Conservation (phyloP, 92 coral and sea anemone genomes). For the Epizoanthus fatuus region DNA sequence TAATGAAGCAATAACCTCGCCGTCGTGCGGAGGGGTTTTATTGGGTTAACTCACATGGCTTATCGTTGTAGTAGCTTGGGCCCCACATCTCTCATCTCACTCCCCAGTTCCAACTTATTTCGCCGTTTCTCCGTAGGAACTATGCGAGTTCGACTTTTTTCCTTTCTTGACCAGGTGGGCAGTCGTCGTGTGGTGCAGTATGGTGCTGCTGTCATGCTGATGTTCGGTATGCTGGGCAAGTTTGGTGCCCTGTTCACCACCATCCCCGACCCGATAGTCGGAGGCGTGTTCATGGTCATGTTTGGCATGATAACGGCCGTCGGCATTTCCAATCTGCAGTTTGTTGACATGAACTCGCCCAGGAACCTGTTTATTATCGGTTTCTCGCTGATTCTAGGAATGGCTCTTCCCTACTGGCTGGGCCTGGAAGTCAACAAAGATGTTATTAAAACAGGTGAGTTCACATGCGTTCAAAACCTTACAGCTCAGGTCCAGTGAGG, state of each 20-base stretch:
- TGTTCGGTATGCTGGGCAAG: conserved; percentile 84
- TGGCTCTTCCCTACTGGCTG: conserved; percentile 76
- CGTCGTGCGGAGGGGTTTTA: no score
- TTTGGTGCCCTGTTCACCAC: conserved; percentile 95
- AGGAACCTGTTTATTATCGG: conserved; percentile 91
- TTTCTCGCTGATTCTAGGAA: conserved; percentile 82
- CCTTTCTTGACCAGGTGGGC: conserved; percentile 70
- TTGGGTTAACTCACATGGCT: no score
- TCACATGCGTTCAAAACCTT: neutral
- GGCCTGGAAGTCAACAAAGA: conserved; percentile 19
- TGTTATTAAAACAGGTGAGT: conserved; percentile 59
- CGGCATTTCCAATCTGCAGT: conserved; percentile 94
- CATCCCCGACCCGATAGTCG: conserved; percentile 95
- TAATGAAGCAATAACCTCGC: no score
- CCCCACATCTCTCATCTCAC: no score
- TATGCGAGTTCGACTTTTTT: neutral
- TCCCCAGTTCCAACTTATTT: neutral
- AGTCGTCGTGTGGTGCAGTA: conserved; percentile 88
- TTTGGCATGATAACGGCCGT: conserved; percentile 96
- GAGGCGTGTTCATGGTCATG: conserved; percentile 94
- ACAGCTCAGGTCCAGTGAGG: neutral
- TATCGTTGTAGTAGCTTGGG: no score
- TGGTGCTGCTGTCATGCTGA: conserved; percentile 78
- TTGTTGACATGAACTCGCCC: conserved; percentile 90
- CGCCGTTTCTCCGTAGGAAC: neutral